These are phyloP conservation scores for Sphinx pinastri DNA, from an alignment of 2,888 invertebrate genomes.

Conservation along the genomic window DNA sequence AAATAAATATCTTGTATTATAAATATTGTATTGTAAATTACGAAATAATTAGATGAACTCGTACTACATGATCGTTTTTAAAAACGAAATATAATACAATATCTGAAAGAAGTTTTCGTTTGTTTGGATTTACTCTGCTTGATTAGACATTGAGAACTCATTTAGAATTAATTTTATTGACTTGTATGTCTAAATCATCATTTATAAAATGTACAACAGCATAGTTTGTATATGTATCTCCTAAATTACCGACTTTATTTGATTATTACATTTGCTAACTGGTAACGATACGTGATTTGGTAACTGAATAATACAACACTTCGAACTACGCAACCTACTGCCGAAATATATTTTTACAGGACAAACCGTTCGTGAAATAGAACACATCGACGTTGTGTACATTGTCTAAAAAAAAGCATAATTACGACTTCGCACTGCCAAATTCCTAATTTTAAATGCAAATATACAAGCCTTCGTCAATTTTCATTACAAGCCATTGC, in stretches of 20 bases:
- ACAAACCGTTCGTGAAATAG: background rate
- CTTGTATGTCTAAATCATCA: no score
- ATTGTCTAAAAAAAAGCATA: background rate
- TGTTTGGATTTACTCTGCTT: no score
- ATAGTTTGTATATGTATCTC: no score
- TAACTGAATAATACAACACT: background rate
- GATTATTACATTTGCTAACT: no score
- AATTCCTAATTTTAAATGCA: background rate
- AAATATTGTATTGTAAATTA: background rate
- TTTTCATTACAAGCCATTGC: no score
- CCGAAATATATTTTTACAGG: background rate
- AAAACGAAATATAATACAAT: no score
- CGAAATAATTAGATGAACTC: background rate
- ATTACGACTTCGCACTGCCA: background rate
- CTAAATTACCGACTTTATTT: no score
- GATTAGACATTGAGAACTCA: no score
- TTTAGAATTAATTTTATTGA: no score
- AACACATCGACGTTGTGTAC: background rate
- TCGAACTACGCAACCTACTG: background rate
- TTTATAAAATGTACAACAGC: no score
- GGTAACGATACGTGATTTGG: background rate
- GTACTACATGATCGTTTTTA: background rate
- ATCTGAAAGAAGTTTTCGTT: no score
- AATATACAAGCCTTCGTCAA: background rate
- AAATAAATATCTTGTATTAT: background rate